Percentiles rank a stretch among this genome's conserved stretches.
phyloP scores from a whole-genome alignment of 2,113 vertebrate species.

The Tragelaphus scriptus region DNA sequence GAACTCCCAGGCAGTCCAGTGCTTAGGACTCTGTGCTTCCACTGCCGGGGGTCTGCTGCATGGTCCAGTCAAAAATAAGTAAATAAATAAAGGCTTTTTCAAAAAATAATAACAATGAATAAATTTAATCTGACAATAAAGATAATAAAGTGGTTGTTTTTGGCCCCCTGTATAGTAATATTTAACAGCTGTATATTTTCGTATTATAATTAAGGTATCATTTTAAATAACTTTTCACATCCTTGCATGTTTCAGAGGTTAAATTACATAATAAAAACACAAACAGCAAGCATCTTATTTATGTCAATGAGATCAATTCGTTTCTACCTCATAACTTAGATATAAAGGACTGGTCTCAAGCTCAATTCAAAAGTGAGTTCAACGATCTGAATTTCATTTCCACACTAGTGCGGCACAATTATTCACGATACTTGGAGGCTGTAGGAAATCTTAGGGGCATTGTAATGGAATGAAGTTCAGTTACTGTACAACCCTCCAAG shows the following conservation, averaged over 20 bases:
- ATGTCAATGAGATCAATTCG: slow-evolving; percentile 51
- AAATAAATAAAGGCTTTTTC: not conserved
- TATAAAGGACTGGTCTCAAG: not conserved
- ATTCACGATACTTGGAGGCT: not conserved
- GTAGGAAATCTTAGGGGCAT: slow-evolving; percentile 17
- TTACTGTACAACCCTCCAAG: not conserved
- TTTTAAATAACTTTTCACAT: not conserved
- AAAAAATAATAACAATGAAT: not conserved
- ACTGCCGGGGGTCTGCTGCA: not conserved
- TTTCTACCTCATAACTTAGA: slow-evolving; percentile 13
- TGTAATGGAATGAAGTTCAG: slow-evolving; percentile 37
- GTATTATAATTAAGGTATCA: not conserved
- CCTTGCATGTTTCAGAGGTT: not conserved
- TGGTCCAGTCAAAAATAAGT: not conserved
- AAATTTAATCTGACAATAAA: not conserved
- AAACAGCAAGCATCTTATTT: slow-evolving; percentile 29
- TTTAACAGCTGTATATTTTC: not conserved
- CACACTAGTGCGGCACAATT: not conserved
- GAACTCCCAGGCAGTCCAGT: not conserved
- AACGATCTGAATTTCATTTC: slow-evolving; percentile 23
- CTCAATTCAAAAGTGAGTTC: slow-evolving; percentile 43
- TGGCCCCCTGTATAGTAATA: not conserved
- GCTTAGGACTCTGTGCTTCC: not conserved
- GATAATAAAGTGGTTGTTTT: slow-evolving; percentile 7
- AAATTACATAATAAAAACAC: slow-evolving; percentile 31